These are phyloP conservation scores for Sebastes dallii DNA, from an alignment of 2,797 vertebrate genomes.

Conservation along the genomic window DNA sequence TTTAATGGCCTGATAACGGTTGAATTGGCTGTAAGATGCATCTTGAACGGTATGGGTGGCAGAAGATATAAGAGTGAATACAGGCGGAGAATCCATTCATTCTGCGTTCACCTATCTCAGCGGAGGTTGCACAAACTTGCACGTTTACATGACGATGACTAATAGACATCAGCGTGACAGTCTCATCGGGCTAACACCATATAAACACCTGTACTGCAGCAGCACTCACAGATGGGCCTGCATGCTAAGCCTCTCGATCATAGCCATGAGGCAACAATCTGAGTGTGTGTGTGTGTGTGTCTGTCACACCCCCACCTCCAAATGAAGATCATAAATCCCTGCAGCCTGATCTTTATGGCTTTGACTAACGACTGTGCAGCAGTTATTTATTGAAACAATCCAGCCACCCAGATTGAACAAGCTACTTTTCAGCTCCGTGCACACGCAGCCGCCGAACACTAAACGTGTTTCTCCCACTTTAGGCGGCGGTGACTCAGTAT, in stretches of 20 bases:
- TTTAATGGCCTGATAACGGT: no score
- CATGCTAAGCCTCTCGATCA: conserved; percentile 68
- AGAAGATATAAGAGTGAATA: neutral
- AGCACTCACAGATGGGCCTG: conserved; percentile 66
- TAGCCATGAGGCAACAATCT: conserved; percentile 54
- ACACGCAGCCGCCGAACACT: conserved; percentile 2
- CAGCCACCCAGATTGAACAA: conserved; percentile 75
- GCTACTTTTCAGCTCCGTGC: conserved; percentile 58
- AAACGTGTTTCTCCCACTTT: conserved; percentile 31
- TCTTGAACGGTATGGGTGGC: neutral
- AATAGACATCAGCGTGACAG: conserved; percentile 42
- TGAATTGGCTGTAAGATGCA: neutral
- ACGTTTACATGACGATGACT: conserved; percentile 56
- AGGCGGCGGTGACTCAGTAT: conserved; percentile 2
- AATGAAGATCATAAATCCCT: conserved; percentile 80
- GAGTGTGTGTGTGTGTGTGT: conserved; percentile 32
- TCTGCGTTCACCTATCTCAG: conserved; percentile 26
- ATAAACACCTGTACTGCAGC: conserved; percentile 75
- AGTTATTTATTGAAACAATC: conserved; percentile 83
- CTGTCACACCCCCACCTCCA: conserved; percentile 50
- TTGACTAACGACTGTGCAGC: conserved; percentile 75
- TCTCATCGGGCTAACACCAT: conserved; percentile 57
- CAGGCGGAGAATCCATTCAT: conserved; percentile 12
- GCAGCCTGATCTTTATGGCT: conserved; percentile 77
- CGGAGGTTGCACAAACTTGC: conserved; percentile 29